Evolutionary conservation across 2,888 invertebrate genomes (phyloP).

Genomic region (Polydrusus tereticollis): DNA sequence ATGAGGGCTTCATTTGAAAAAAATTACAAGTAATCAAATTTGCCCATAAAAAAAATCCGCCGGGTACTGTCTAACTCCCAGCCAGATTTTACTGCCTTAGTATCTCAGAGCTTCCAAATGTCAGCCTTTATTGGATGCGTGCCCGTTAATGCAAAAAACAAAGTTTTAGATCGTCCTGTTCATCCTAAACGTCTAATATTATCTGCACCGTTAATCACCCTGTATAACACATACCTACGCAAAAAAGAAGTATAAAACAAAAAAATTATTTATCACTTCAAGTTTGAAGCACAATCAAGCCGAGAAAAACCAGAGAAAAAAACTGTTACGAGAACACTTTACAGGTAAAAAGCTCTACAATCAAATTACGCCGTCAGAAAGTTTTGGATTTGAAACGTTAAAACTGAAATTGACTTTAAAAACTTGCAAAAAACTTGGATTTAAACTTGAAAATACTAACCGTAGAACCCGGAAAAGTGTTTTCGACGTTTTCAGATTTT

Average conservation of each 20-base stretch:
- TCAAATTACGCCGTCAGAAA: constrained; percentile 7
- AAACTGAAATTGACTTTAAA: constrained; percentile 19
- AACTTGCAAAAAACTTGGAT: background rate
- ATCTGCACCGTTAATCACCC: no score
- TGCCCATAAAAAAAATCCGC: no score
- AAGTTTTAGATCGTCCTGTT: no score
- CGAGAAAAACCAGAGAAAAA: background rate
- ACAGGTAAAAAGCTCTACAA: constrained; percentile 19
- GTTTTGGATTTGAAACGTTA: constrained; percentile 15
- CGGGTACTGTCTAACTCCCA: no score
- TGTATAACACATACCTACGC: no score
- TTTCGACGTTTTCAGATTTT: constrained; percentile 3
- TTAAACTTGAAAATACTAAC: constrained; percentile 9
- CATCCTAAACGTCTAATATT: no score
- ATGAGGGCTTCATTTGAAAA: no score
- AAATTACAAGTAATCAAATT: no score
- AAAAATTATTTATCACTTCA: background rate
- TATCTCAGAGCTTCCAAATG: no score
- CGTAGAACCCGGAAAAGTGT: background rate
- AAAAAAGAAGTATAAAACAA: background rate
- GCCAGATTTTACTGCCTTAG: no score
- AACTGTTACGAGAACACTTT: constrained; percentile 3
- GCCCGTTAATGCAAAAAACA: no score
- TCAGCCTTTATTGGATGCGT: no score
- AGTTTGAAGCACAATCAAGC: constrained; percentile 1